Evolutionary conservation across 2,888 invertebrate genomes (phyloP).

Genomic region (Drosophila subquinaria): DNA sequence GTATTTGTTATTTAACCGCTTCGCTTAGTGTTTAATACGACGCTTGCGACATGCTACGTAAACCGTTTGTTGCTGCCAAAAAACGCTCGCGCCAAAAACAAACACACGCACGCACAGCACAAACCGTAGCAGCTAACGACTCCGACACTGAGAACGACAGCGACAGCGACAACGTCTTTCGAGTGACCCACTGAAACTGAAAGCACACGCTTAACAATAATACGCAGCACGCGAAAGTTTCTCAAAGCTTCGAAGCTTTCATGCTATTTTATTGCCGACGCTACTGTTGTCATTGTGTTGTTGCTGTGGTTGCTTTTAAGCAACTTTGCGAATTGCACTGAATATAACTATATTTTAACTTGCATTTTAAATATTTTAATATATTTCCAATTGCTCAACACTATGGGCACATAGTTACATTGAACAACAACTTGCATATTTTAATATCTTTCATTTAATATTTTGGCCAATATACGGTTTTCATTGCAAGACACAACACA

Average conservation of each 20-base stretch:
- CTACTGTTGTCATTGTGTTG: slow-evolving; percentile 20
- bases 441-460: slow-evolving; percentile 16
- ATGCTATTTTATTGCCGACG: slow-evolving; percentile 20
- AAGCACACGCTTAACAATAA: slow-evolving; percentile 13
- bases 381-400: slow-evolving; percentile 1
- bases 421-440: slow-evolving; percentile 1
- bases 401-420: not conserved
- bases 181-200: slow-evolving; percentile 45
- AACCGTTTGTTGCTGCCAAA: slow-evolving; percentile 37
- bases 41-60: slow-evolving; percentile 52
- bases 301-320: slow-evolving; percentile 7
- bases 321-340: slow-evolving; percentile 1
- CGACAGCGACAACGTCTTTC: slow-evolving; percentile 20
- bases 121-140: slow-evolving; percentile 20
- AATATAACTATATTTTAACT: not conserved
- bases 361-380: slow-evolving; percentile 6
- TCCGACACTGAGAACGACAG: slow-evolving; percentile 16
- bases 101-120: slow-evolving; percentile 33
- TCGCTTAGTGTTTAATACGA: slow-evolving; percentile 29
- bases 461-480: slow-evolving; percentile 1
- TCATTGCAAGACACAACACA: no score
- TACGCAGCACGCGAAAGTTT: slow-evolving; percentile 19
- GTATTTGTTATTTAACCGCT: slow-evolving; percentile 53
- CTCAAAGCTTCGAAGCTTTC: slow-evolving; percentile 18
- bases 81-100: slow-evolving; percentile 49